Conservation (phyloP, 2,888 invertebrate species). For the Pharmacophagus antenor region DNA sequence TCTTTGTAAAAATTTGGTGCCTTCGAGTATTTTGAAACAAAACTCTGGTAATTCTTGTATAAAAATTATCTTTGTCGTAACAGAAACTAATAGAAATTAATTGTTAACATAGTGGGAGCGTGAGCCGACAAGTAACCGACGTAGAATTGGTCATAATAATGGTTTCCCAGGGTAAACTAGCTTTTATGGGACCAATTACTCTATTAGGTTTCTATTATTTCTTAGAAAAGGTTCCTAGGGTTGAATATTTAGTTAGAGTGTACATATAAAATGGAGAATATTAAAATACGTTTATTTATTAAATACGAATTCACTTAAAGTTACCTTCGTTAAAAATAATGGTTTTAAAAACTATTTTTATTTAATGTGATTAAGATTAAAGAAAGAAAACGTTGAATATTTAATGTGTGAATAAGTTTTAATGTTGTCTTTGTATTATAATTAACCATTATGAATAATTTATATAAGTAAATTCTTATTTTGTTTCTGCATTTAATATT, state of each 20-base stretch:
- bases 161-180: slow-evolving; percentile 52
- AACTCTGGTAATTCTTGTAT: not conserved
- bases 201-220: slow-evolving; percentile 56
- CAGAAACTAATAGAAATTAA: not conserved
- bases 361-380: not conserved
- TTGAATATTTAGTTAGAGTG: slow-evolving; percentile 40
- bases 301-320: not conserved
- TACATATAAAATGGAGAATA: slow-evolving; percentile 36
- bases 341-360: not conserved
- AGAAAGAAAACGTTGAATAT: not conserved
- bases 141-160: slow-evolving; percentile 60
- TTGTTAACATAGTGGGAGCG: slow-evolving; percentile 37
- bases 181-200: slow-evolving; percentile 64
- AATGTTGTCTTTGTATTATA: not conserved
- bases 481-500: not conserved
- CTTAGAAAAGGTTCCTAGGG: slow-evolving; percentile 45
- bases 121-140: slow-evolving; percentile 44
- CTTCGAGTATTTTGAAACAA: not conserved
- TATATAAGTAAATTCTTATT: not conserved
- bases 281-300: slow-evolving; percentile 36
- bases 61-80: not conserved
- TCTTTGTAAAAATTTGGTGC: not conserved
- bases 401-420: not conserved
- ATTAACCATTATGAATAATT: not conserved
- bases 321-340: not conserved